These are phyloP conservation scores for Antennarius maculatus DNA, from an alignment of 2,797 vertebrate genomes.

Conservation along the genomic window DNA sequence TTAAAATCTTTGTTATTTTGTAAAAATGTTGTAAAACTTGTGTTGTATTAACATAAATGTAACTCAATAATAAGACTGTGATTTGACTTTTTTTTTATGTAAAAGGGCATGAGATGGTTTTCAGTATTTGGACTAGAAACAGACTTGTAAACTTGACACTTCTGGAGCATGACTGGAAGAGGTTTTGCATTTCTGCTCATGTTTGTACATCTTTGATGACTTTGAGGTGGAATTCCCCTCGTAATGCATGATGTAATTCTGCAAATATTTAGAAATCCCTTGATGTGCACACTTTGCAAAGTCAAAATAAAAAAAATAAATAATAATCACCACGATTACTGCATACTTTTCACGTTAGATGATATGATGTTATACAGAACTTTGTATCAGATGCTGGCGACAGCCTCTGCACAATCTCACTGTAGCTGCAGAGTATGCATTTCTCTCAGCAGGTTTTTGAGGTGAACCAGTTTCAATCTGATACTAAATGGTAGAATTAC, in stretches of 20 bases:
- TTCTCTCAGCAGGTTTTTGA: slow-evolving; percentile 19
- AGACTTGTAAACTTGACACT: slow-evolving; percentile 2
- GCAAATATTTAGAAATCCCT: slow-evolving; percentile 10
- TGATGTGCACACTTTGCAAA: slow-evolving; percentile 2
- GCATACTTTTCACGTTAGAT: slow-evolving; percentile 16
- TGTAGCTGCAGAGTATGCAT: neutral
- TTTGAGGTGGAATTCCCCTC: neutral
- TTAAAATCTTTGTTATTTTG: neutral
- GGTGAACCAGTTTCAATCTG: slow-evolving; percentile 1
- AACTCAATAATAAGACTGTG: no score
- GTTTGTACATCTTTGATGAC: slow-evolving; percentile 7
- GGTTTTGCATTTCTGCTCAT: neutral
- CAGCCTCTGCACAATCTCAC: slow-evolving; percentile 24
- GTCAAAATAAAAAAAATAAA: neutral
- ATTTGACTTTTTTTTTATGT: no score
- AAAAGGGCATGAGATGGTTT: neutral
- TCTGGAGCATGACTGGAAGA: slow-evolving; percentile 1
- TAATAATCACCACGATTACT: neutral
- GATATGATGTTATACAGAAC: slow-evolving; percentile 22
- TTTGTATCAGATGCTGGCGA: slow-evolving; percentile 11
- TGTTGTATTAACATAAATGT: no score
- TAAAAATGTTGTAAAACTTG: neutral
- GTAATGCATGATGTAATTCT: slow-evolving; percentile 5
- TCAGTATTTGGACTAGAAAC: neutral
- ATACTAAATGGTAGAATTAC: slow-evolving; percentile 24